These are phyloP conservation scores for Piprites chloris DNA, from an alignment of 2,113 vertebrate species.

Conservation along the genomic window DNA sequence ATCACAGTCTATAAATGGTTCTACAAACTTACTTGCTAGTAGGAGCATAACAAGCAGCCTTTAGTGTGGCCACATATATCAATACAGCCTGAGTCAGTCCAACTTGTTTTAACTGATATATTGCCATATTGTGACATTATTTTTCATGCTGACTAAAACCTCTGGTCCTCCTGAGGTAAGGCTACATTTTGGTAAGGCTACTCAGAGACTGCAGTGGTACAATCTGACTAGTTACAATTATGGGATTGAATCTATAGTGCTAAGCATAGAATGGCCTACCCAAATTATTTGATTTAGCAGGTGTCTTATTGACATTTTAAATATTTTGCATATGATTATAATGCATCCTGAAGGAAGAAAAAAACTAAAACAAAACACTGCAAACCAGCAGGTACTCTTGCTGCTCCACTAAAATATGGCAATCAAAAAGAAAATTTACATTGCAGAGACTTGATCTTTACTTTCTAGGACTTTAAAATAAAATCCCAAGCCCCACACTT, in stretches of 20 bases:
- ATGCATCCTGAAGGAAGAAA: background rate
- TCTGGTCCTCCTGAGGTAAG: background rate
- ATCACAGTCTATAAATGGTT: background rate
- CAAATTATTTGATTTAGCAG: slow-evolving; percentile 12
- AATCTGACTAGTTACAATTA: background rate
- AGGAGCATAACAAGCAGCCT: background rate
- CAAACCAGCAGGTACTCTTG: background rate
- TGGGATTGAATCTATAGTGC: background rate
- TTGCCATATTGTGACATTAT: background rate
- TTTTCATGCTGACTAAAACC: background rate
- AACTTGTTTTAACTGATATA: background rate
- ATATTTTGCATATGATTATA: slow-evolving; percentile 1
- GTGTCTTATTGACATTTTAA: background rate
- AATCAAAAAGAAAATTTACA: background rate
- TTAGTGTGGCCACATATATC: background rate
- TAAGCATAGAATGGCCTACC: background rate
- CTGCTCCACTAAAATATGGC: background rate
- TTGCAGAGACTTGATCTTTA: background rate
- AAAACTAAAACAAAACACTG: background rate
- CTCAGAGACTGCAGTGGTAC: background rate
- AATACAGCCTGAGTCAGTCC: background rate
- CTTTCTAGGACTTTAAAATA: slow-evolving; percentile 28
- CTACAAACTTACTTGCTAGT: background rate
- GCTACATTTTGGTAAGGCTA: background rate
- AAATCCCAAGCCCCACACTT: slow-evolving; percentile 3